Evolutionary conservation across 2,888 invertebrate species (phyloP).

Genomic region (Brenthis hecate): DNA sequence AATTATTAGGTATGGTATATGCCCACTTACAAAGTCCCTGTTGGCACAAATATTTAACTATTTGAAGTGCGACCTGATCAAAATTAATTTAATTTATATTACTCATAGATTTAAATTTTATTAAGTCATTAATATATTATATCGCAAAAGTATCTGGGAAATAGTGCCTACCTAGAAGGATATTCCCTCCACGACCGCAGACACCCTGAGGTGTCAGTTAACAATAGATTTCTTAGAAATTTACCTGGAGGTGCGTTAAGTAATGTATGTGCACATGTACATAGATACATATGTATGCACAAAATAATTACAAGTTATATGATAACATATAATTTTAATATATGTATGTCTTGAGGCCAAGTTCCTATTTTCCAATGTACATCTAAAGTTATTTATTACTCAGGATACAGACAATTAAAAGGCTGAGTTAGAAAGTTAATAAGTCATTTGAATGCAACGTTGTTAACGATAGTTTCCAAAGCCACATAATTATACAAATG

Average conservation of each 20-base stretch:
- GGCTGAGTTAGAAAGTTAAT: conserved; percentile 30
- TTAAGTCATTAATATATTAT: no score
- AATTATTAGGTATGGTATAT: background rate
- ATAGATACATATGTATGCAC: background rate
- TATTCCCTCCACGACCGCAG: no score
- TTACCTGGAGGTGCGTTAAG: background rate
- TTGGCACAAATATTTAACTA: background rate
- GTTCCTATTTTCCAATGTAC: conserved; percentile 19
- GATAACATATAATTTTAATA: conserved; percentile 3
- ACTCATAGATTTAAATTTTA: no score
- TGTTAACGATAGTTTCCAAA: conserved; percentile 21
- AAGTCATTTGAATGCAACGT: conserved; percentile 35
- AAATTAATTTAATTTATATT: conserved; percentile 4
- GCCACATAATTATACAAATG: conserved; percentile 13
- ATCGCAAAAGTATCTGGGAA: no score
- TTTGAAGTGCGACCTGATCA: background rate
- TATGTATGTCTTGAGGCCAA: conserved; percentile 7
- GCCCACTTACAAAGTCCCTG: background rate
- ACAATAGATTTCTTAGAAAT: no score
- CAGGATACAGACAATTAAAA: conserved; percentile 35
- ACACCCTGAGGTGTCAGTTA: no score
- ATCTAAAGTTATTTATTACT: conserved; percentile 23
- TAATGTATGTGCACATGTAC: background rate
- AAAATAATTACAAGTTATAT: background rate
- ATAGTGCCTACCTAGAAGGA: no score